Base-by-base conservation (phyloP, 2,797 vertebrate genomes). In the Myotis findleyi region DNA sequence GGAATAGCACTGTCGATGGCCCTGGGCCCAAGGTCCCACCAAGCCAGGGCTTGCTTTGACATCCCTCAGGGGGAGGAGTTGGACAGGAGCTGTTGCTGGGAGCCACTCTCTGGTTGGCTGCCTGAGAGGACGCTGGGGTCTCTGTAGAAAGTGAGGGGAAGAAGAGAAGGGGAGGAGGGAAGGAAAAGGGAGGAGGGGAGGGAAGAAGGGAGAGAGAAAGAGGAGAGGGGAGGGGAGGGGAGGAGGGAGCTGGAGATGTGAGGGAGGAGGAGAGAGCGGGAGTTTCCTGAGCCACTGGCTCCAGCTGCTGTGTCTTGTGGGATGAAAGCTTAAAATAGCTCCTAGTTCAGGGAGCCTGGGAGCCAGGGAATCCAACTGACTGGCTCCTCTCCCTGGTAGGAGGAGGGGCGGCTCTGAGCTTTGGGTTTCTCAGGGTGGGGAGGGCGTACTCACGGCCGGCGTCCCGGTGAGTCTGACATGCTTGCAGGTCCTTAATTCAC, bases 321-420 rank as follows among this genome's bases (percentile, higher is more conserved):
- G 84, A 62, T 75, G 71, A 55, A 82, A 62, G 44, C 69, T 92
- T 69, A 87, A 62, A 82, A 83, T 75, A 87, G 59, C 38, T 64
- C 44, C 33, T 13, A 59, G 73, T 49, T 41, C 51, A 14, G 16
- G 36, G 41, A 71, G n/a, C 36, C 66, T 14, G 16, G 38, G 64
- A 79, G 36, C 20, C 53, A 0, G 0, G 5, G 41, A 27, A 25
- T 18, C 73, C 6, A 16, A 14, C 41, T 20, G 51, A 47, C 27
- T 49, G 79, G 41, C 38, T 82, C 30, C 33, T 25, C 18, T 69
- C 14, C 11, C 49, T n/a, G 59, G 69, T 5, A 49, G 53, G 51
- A 38, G 18, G 18, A 10, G n/a, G 23, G 69, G n/a, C 6, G 36
- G 68, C 68, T 55, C 77, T 23, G 47, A 33, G 16, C 33, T 68